Percentiles rank a stretch among this genome's conserved stretches.
These are phyloP conservation scores for Anorthoa munda DNA, from an alignment of 2,888 invertebrate genomes.

Conservation along the genomic window DNA sequence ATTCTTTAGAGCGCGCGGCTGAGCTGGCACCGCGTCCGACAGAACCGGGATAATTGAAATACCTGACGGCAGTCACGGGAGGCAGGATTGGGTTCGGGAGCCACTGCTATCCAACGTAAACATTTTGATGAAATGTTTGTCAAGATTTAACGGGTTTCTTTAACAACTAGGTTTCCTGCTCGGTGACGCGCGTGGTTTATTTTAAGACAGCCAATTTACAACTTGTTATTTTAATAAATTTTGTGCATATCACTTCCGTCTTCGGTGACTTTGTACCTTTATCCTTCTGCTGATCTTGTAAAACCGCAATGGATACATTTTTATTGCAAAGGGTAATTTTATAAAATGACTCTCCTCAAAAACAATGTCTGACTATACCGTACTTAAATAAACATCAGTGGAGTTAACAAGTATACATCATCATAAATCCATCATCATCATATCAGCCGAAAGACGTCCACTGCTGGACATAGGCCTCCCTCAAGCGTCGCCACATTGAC, in stretches of 20 bases:
- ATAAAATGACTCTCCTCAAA: neutral
- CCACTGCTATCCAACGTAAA: slow-evolving; percentile 71
- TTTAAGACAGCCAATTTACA: slow-evolving; percentile 38
- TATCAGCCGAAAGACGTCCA: too few relatives aligned
- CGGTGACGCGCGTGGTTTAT: slow-evolving; percentile 33
- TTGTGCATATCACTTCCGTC: slow-evolving; percentile 53
- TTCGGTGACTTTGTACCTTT: slow-evolving; percentile 46
- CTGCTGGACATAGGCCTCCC: too few relatives aligned
- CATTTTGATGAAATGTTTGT: slow-evolving; percentile 73
- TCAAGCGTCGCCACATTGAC: too few relatives aligned
- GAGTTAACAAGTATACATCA: neutral
- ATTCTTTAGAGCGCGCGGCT: slow-evolving; percentile 72
- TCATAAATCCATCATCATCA: too few relatives aligned
- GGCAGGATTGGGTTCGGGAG: slow-evolving; percentile 70
- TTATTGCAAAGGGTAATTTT: neutral
- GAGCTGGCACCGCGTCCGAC: slow-evolving; percentile 67
- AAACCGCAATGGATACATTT: slow-evolving; percentile 11
- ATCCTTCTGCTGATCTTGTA: slow-evolving; percentile 45
- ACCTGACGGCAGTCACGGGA: slow-evolving; percentile 73
- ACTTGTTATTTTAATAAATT: slow-evolving; percentile 33
- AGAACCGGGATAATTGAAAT: slow-evolving; percentile 82
- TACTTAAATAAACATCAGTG: neutral
- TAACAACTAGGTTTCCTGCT: slow-evolving; percentile 41
- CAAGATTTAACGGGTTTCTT: slow-evolving; percentile 64
- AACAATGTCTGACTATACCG: too few relatives aligned